Evolutionary conservation across 1,140 invertebrate species (phyloP).

Genomic region (Aphidius ervi): DNA sequence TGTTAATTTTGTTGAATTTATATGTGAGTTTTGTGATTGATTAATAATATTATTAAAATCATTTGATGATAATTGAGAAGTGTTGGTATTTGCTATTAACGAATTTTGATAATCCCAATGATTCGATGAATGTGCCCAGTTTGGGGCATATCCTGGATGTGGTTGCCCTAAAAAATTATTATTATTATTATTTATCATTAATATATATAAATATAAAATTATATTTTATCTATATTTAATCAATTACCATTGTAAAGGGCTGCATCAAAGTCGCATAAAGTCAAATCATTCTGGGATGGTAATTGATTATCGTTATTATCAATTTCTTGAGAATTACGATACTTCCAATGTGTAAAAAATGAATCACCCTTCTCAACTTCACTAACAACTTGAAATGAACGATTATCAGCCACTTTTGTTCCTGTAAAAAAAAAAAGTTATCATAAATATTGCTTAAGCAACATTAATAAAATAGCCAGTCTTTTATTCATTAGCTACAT

Average conservation of each 20-base stretch:
- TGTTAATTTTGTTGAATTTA: too few relatives aligned
- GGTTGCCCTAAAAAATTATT: conserved; percentile 31
- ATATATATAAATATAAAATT: not conserved
- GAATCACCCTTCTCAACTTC: too few relatives aligned
- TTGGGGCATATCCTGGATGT: conserved; percentile 39
- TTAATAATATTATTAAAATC: conserved; percentile 1
- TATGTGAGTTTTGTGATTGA: too few relatives aligned
- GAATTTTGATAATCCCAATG: conserved; percentile 34
- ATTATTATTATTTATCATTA: conserved; percentile 1
- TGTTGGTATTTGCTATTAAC: conserved; percentile 36
- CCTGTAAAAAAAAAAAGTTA: not conserved
- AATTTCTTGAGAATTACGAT: too few relatives aligned
- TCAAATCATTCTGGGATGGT: conserved; percentile 34
- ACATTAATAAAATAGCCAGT: too few relatives aligned
- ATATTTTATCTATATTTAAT: too few relatives aligned
- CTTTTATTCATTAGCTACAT: too few relatives aligned
- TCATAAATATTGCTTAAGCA: too few relatives aligned
- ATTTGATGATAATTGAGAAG: conserved; percentile 13
- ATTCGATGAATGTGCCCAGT: conserved; percentile 42
- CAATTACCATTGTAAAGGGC: conserved; percentile 38
- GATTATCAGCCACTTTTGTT: too few relatives aligned
- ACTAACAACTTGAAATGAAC: too few relatives aligned
- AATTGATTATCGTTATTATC: too few relatives aligned
- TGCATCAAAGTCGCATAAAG: conserved; percentile 26
- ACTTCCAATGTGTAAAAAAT: too few relatives aligned